Evolutionary conservation across 1,140 invertebrate species (phyloP).

Genomic region (Macrocentrus cingulum): DNA sequence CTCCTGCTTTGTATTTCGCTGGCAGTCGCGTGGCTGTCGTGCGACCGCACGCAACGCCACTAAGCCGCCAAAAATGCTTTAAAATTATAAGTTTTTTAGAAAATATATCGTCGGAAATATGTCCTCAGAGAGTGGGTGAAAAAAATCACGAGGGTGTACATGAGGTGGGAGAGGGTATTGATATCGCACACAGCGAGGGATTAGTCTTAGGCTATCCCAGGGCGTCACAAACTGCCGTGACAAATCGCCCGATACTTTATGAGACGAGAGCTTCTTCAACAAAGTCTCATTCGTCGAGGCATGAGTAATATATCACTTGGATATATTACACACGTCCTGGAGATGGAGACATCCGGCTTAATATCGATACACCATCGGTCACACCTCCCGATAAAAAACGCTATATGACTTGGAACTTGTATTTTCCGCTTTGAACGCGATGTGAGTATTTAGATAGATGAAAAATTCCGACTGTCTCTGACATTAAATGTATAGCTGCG

Average conservation of each 20-base stretch:
- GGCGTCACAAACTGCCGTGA: slow-evolving; percentile 49
- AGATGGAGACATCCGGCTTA: slow-evolving; percentile 39
- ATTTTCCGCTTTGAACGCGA: background rate
- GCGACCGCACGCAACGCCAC: slow-evolving; percentile 40
- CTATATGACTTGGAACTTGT: background rate
- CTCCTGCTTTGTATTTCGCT: slow-evolving; percentile 37
- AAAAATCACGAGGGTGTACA: slow-evolving; percentile 26
- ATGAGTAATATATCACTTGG: slow-evolving; percentile 49
- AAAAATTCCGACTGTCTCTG: slow-evolving; percentile 9
- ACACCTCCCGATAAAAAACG: background rate
- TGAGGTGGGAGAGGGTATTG: slow-evolving; percentile 51
- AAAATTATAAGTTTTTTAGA: no score
- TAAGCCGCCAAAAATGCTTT: slow-evolving; percentile 4
- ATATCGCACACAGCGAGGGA: slow-evolving; percentile 29
- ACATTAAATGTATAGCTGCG: background rate
- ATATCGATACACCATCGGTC: slow-evolving; percentile 34
- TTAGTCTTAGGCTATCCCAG: slow-evolving; percentile 33
- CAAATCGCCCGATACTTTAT: slow-evolving; percentile 51
- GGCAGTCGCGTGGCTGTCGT: slow-evolving; percentile 53
- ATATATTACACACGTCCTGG: slow-evolving; percentile 50
- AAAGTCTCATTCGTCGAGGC: slow-evolving; percentile 28
- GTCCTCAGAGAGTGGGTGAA: no score
- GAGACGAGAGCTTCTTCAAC: slow-evolving; percentile 44
- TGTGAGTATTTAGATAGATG: background rate
- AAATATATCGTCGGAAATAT: background rate